Evolutionary conservation across 2,797 vertebrate species (phyloP), one percentile per base, ranked within the genome.

Genomic region (Myotis daubentonii): DNA sequence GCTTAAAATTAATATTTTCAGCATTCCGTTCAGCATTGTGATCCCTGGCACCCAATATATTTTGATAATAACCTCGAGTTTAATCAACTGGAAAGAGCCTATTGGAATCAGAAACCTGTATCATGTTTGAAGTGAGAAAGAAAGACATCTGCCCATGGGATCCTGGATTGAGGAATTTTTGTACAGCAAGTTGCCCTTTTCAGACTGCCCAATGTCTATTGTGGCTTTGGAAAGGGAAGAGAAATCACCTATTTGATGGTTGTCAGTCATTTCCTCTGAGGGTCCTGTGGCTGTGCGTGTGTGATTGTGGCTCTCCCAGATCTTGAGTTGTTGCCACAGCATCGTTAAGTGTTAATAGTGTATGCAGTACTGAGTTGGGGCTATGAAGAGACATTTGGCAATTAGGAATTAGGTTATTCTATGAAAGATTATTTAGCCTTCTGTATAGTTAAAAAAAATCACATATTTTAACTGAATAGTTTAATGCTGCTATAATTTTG

Each of bases 401-500:
- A 84, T 30, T 51, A 72, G 15, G n/a, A 75, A 84, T 30, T 51
- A 68, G 20, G 36, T 81, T 92, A 91, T 72, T 89, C 60, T 55
- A 0, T 89, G 82, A 85, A 89, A 95, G 20, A 60, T 71, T 71
- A 68, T 95, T 91, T 96, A 95, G 65, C n/a, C 41, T 89, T 91
- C 22, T 72, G 8, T 71, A 12, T 89, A 78, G 71, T 93, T 93
- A 94, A 93, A 93, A 93, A 93, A 91, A 88, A 55, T 8, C 5
- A n/a, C 62, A 4, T 30, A 76, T 95, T 96, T 96, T 83, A 81
- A 80, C 28, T 20, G n/a, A 76, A 89, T 83, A 86, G 49, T 90
- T 94, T 94, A 76, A 66, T 91, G 47, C 53, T 83, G 47, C 68
- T 95, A 23, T 94, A 93, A 97, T 95, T 92, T 96, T 71, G 76